Conservation (phyloP, 2,797 vertebrate species). For the Pelochelys cantorii region DNA sequence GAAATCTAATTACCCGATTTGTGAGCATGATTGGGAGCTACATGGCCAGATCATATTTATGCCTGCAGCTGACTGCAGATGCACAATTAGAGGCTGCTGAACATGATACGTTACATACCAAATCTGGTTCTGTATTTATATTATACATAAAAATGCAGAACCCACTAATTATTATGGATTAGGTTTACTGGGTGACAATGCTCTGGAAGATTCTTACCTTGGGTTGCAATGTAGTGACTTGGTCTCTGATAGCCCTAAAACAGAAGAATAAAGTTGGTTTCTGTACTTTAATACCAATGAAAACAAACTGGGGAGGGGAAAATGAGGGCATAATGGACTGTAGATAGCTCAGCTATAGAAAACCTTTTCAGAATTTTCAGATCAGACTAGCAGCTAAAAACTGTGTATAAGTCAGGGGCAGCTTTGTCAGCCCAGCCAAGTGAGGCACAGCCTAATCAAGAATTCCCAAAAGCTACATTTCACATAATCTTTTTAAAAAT, state of each 20-base stretch:
- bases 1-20: neutral
- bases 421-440: neutral
- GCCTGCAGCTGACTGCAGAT: neutral
- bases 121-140: neutral
- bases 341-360: slow-evolving; percentile 58
- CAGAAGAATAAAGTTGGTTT: slow-evolving; percentile 78
- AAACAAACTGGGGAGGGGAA: slow-evolving; percentile 40
- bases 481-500: neutral
- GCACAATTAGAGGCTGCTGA: neutral
- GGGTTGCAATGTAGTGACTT: slow-evolving; percentile 98
- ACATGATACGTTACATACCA: neutral
- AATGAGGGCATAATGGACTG: slow-evolving; percentile 77
- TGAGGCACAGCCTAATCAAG: neutral
- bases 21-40: neutral
- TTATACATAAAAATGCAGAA: neutral
- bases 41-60: neutral
- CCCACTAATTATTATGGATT: neutral
- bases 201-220: slow-evolving; percentile 86
- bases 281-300: slow-evolving; percentile 51
- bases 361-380: slow-evolving; percentile 51
- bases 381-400: slow-evolving; percentile 54
- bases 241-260: slow-evolving; percentile 97
- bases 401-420: neutral
- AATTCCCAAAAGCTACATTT: neutral
- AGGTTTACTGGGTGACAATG: neutral